These are phyloP conservation scores for Rhagoletis pomonella DNA, from an alignment of 1,140 invertebrate genomes.

Conservation along the genomic window DNA sequence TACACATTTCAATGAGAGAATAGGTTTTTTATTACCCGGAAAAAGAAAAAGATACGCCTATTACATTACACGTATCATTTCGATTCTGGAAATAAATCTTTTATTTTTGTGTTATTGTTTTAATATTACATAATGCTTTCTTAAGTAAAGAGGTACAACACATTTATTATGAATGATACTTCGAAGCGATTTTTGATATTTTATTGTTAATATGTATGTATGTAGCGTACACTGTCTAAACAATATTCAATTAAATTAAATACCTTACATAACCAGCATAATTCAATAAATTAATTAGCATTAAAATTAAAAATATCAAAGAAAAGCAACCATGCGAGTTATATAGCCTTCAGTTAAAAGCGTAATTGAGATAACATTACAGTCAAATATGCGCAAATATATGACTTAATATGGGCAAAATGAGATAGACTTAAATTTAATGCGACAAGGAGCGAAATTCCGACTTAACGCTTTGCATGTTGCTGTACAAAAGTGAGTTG, in stretches of 20 bases:
- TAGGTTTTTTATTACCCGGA: no score
- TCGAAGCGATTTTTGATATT: background rate
- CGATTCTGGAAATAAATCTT: no score
- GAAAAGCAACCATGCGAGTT: constrained; percentile 44
- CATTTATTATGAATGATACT: background rate
- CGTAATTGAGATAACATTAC: constrained; percentile 21
- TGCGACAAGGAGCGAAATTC: background rate
- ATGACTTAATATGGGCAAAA: background rate
- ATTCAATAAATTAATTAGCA: constrained; percentile 34
- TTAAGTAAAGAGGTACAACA: background rate
- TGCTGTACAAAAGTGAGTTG: no score
- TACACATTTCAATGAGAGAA: no score
- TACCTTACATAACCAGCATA: constrained; percentile 28
- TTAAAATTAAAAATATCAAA: constrained; percentile 42
- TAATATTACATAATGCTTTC: no score
- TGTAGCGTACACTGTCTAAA: no score
- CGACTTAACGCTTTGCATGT: background rate
- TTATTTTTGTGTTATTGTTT: no score
- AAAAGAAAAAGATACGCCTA: no score
- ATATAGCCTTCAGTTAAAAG: constrained; percentile 27
- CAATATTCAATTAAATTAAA: constrained; percentile 13
- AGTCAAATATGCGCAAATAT: background rate
- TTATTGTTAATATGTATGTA: background rate
- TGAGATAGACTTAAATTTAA: background rate
- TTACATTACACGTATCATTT: no score